These are phyloP conservation scores for Alethe castanea DNA, from an alignment of 2,113 vertebrate genomes.

Conservation along the genomic window DNA sequence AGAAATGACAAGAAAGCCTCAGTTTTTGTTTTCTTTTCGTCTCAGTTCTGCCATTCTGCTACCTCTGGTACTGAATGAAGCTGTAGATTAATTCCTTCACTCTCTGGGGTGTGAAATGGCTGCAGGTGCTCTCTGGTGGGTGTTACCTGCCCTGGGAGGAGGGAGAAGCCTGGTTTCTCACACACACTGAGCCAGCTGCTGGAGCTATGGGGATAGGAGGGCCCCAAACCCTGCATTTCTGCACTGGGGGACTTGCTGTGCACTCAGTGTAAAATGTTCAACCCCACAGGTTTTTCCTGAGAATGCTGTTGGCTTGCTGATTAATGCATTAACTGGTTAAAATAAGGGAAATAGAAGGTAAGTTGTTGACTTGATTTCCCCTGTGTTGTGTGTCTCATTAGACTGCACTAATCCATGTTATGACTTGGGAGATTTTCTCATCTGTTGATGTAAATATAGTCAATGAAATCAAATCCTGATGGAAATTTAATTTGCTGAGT, in stretches of 20 bases:
- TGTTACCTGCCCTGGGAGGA: not conserved
- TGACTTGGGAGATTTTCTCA: not conserved
- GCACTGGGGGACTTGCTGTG: not conserved
- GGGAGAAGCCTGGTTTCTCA: not conserved
- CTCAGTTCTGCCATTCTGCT: not conserved
- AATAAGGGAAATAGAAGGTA: not conserved
- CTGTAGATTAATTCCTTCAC: not conserved
- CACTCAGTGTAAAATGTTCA: not conserved
- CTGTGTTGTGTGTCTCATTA: not conserved
- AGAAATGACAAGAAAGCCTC: not conserved
- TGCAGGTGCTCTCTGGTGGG: not conserved
- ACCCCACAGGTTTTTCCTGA: not conserved
- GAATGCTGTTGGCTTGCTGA: not conserved
- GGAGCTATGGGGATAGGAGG: rapidly evolving
- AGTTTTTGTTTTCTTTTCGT: not conserved
- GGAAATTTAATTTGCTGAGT: conserved; percentile 2
- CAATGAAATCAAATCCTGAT: not conserved
- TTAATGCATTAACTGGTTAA: not conserved
- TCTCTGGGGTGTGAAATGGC: not conserved
- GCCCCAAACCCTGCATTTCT: not conserved
- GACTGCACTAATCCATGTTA: rapidly evolving
- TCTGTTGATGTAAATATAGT: not conserved
- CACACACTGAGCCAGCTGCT: not conserved
- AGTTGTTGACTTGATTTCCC: not conserved
- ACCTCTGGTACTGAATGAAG: not conserved